Base-by-base conservation (phyloP, 2,113 vertebrate species). In the Scalopus aquaticus region DNA sequence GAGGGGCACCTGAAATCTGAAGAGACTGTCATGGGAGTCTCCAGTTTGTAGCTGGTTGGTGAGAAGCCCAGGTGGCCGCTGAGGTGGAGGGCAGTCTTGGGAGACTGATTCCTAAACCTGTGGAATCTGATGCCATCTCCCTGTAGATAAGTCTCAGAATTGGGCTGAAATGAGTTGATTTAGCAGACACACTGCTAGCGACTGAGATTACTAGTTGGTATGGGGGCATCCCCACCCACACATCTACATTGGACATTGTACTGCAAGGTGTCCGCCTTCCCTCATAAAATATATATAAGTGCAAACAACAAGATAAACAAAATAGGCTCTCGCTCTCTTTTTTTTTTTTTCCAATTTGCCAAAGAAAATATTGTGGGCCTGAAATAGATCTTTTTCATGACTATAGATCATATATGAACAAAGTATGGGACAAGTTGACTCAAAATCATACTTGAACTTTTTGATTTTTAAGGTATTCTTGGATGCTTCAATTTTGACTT, bases 401-500 rank as follows among this genome's bases (percentile, higher is more conserved):
- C 19, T 73, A 10, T 11, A 69, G 15, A 20, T 3, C n/a, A 56
- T 49, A 17, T 17, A 37, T 30, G 32, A 88, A 19, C 7, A 19
- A 88, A 80, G 39, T 32, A 32, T 15, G 28, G 37, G 70, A 74
- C 49, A 74, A 70, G 35, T 1, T 16, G 82, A 84, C 51, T 78
- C 16, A 56, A 82, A 44, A 82, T 74, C 54, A 9, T 69, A 78
- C 8, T 70, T 85, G 60, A 92, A 73, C 22, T 76, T 83, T 69
- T 78, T 73, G 49, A 15, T 88, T 92, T 54, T 93, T 73, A 76
- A 94, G 39, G 74, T 89, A 37, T 76, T 91, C 64, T 94, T 67
- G 22, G 37, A 67, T 37, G 64, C 77, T 89, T 96, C 64, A n/a
- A 3, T 80, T 96, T 91, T 83, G 82, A 88, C 91, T 89, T 5